Evolutionary conservation across 1,140 invertebrate species (phyloP).

Genomic region (Arctopsyche grandis): DNA sequence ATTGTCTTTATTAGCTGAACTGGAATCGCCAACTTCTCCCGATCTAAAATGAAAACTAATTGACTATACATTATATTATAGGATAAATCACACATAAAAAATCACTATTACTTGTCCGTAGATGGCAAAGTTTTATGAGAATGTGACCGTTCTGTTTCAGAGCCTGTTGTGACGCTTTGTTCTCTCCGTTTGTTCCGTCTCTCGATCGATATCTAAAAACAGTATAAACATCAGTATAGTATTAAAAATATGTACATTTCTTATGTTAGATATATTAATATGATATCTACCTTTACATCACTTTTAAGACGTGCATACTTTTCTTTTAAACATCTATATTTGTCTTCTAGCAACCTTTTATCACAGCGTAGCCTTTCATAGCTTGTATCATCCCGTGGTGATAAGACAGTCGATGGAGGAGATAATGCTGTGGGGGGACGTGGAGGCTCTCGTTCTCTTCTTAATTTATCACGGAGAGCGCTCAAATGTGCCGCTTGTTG

Average conservation of each 20-base stretch:
- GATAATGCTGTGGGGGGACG: constrained; percentile 25
- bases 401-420: constrained; percentile 18
- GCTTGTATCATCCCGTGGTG: constrained; percentile 63
- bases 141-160: constrained; percentile 79
- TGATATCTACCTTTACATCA: constrained; percentile 71
- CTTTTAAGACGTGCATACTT: constrained; percentile 83
- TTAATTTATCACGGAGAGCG: constrained; percentile 71
- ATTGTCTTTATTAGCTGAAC: constrained; percentile 36
- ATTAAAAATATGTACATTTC: neutral
- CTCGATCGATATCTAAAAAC: constrained; percentile 65
- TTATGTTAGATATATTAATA: constrained; percentile 50
- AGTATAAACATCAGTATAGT: neutral
- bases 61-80: neutral
- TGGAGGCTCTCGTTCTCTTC: constrained; percentile 66
- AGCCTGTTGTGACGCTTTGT: constrained; percentile 72
- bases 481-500: constrained; percentile 73
- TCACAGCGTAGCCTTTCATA: constrained; percentile 77
- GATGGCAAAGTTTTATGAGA: constrained; percentile 69
- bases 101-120: constrained; percentile 60
- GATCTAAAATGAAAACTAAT: constrained; percentile 31
- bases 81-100: neutral
- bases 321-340: constrained; percentile 82
- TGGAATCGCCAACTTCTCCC: constrained; percentile 44
- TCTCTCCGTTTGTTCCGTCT: constrained; percentile 69
- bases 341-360: constrained; percentile 77